phyloP scores from a whole-genome alignment of 1,140 invertebrate genomes.

The Caenorhabditis brenneri region DNA sequence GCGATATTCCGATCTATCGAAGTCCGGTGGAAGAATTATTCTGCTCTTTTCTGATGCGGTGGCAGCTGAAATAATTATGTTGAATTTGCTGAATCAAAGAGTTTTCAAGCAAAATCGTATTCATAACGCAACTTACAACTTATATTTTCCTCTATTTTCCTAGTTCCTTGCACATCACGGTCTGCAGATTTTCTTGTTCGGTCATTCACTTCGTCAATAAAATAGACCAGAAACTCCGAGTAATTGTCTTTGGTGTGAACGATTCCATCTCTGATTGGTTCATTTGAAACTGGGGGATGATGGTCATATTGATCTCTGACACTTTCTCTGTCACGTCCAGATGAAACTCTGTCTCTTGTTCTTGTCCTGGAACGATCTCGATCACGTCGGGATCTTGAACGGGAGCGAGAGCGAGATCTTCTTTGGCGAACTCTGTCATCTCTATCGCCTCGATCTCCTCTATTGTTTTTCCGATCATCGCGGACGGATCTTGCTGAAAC shows the following conservation, averaged over 20 bases:
- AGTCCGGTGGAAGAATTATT: neutral
- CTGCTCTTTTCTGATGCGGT: neutral
- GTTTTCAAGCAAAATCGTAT: no score
- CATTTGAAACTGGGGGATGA: no score
- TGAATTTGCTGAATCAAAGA: neutral
- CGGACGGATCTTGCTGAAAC: neutral
- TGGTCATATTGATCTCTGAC: neutral
- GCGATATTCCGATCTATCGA: neutral
- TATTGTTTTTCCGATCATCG: slow-evolving; percentile 2
- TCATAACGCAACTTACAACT: neutral
- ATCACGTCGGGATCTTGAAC: neutral
- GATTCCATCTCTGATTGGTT: neutral
- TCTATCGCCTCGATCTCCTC: neutral
- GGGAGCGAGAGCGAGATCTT: neutral
- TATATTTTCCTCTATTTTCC: neutral
- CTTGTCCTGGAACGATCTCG: neutral
- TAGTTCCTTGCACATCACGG: neutral
- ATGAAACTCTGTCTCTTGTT: neutral
- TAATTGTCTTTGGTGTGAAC: slow-evolving; percentile 1
- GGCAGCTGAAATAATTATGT: neutral
- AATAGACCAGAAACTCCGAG: neutral
- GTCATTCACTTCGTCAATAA: neutral
- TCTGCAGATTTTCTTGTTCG: neutral
- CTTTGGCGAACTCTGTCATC: neutral
- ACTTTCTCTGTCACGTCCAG: neutral